A percentile compares a stretch with the other conserved stretches of the same genome.
These are phyloP conservation scores for Palythoa grandiflora DNA, from an alignment of 92 coral and sea anemone genomes.

Conservation along the genomic window DNA sequence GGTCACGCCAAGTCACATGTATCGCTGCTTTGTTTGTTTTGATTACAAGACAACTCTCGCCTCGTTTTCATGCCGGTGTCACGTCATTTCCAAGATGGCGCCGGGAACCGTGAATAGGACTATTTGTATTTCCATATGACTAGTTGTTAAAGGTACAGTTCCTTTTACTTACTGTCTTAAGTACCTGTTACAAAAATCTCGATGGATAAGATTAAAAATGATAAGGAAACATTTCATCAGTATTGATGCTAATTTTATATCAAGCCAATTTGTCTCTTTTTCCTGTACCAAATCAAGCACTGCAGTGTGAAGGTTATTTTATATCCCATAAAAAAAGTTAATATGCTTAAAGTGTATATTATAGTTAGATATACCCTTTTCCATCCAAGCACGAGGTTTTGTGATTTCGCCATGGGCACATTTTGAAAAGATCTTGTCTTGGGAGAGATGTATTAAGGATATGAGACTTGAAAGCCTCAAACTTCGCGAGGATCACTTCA, in stretches of 20 bases:
- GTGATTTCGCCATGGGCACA: neutral
- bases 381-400: neutral
- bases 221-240: neutral
- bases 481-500: conserved; percentile 17
- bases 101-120: conserved; percentile 3
- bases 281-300: neutral
- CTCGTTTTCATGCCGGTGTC: neutral
- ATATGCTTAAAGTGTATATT: neutral
- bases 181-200: neutral
- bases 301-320: neutral
- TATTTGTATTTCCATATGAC: no score
- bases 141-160: neutral
- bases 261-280: neutral
- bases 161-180: neutral
- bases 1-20: neutral
- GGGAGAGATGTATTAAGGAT: neutral
- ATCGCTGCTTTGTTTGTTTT: no score
- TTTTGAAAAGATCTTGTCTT: conserved; percentile 15
- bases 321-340: neutral
- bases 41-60: neutral
- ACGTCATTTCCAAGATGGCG: neutral
- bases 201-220: neutral
- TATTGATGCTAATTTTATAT: neutral
- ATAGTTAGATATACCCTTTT: neutral
- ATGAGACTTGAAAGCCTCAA: neutral